Base-by-base conservation (phyloP, 2,797 vertebrate species). In the Gymnocypris eckloni region DNA sequence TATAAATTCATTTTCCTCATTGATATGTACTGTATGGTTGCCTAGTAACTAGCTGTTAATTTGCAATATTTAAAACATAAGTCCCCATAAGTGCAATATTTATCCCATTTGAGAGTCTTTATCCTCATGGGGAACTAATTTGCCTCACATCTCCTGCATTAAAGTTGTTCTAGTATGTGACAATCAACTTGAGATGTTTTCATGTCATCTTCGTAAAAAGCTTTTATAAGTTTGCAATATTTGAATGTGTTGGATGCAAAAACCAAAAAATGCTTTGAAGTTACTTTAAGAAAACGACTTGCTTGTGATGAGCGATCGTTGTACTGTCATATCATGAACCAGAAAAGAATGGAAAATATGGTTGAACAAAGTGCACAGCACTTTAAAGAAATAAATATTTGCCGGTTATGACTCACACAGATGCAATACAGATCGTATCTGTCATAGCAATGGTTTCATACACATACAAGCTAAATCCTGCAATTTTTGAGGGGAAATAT, bases 41-140 rank as follows among this genome's bases (percentile, higher is more conserved):
- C 79, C 64, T 50, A 69, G 79, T 50, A 81, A 81, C 79, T 50
- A 48, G 41, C 59, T 50, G 43, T 50, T 67, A 52, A 81, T 69
- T 48, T 66, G 18, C 28, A 37, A 48, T 78, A 78, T 43, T 43
- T 37, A 61, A 79, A 79, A 61, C 18, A 37, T 39, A 39, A n/a
- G 33, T 28, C 28, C 28, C 6, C 33, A 33, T 33, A 33, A 33
- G 33, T 33, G 33, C 33, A 33, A 33, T 33, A 33, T 33, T 33
- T 33, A 59, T 37, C 54, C 39, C 54, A 43, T 4, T 77, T 59
- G 33, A 13, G 18, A 37, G 28, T 39, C 6, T 3, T 37, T 52
- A 33, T 39, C 50, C 75, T 56, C 11, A 56, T 39, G 50, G 33
- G 75, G 50, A 56, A 78, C 22, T 16, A 25, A 79, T 79, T 43